Evolutionary conservation across 2,797 vertebrate species (phyloP), one percentile per base, ranked within the genome.

Genomic region (Sebastes variabilis): DNA sequence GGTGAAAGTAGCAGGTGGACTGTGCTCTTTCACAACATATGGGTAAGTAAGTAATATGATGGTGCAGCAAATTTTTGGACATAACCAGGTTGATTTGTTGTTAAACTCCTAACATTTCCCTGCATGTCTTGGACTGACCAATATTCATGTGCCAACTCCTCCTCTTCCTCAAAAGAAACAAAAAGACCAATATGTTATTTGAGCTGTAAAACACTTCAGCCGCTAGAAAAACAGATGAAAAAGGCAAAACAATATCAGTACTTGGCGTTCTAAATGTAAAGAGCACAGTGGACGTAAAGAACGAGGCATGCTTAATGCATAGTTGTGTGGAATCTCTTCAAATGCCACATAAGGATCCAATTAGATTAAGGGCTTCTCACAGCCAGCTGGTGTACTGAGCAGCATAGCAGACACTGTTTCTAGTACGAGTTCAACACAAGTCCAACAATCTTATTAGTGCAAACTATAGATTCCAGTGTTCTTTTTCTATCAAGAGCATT

Each of bases 301-400:
- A 30, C 7, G 24, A 59, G 34, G 32, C 20, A 25, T 3, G 27
- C 16, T 62, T 58, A 27, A 70, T 29, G 52, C 56, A 54, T 4
- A 64, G 64, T 7, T 20, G 2, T 49, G 24, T 11, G 56, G 75
- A 84, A 74, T 58, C 59, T 70, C 36, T 27, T 79, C 10, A 66
- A 56, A 38, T 29, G 60, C 30, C 65, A 83, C 10, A 71, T 72
- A 24, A 73, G 67, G 62, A 71, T 81, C n/a, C 49, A 34, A 61
- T 77, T 75, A 75, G 74, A 71, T 72, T 52, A 49, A 68, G 30
- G 49, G 58, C 55, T 66, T 72, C 56, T 11, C 25, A 58, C 56
- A 73, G 71, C 59, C 59, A 56, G 54, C 52, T 36, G 38, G 24
- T 73, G 12, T 24, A 71, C 6, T 14, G 36, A 61, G 61, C 9